phyloP scores from a whole-genome alignment of 37 sponge, comb jelly and placozoan genomes.

The Cliona cf. orientalis region DNA sequence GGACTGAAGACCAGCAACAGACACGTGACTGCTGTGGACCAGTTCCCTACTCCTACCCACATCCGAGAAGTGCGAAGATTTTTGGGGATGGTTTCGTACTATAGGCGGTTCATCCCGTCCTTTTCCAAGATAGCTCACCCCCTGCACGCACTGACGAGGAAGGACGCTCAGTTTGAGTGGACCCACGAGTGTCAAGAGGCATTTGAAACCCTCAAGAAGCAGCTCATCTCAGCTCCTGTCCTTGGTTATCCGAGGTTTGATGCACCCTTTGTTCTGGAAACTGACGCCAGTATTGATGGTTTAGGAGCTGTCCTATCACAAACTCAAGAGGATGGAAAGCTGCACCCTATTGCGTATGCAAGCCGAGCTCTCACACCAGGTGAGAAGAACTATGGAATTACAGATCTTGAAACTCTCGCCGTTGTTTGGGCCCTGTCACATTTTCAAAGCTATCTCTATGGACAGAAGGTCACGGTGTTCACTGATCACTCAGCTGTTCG shows the following conservation, averaged over 20 bases:
- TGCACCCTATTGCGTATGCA: slow-evolving; percentile 30
- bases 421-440: slow-evolving; percentile 27
- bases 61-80: slow-evolving; percentile 30
- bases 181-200: slow-evolving; percentile 17
- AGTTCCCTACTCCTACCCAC: slow-evolving; percentile 12
- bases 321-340: not conserved
- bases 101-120: slow-evolving; percentile 4
- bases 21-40: slow-evolving; percentile 3
- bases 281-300: no score
- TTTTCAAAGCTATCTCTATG: slow-evolving; percentile 10
- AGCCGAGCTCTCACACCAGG: slow-evolving; percentile 14
- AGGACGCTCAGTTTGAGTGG: slow-evolving; percentile 17
- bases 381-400: slow-evolving; percentile 35
- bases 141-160: slow-evolving; percentile 22
- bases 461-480: slow-evolving; percentile 13
- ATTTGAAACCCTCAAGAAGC: not conserved
- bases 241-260: slow-evolving; percentile 23
- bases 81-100: slow-evolving; percentile 49
- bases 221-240: not conserved
- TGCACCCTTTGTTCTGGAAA: not conserved
- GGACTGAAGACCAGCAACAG: slow-evolving; percentile 15
- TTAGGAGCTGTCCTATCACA: slow-evolving; percentile 14
- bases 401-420: slow-evolving; percentile 11
- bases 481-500: slow-evolving; percentile 65
- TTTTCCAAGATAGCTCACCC: slow-evolving; percentile 31